Percentiles rank a stretch among this genome's conserved stretches.
These are phyloP conservation scores for Drosophila azteca DNA, from an alignment of 1,140 invertebrate genomes.

Conservation along the genomic window DNA sequence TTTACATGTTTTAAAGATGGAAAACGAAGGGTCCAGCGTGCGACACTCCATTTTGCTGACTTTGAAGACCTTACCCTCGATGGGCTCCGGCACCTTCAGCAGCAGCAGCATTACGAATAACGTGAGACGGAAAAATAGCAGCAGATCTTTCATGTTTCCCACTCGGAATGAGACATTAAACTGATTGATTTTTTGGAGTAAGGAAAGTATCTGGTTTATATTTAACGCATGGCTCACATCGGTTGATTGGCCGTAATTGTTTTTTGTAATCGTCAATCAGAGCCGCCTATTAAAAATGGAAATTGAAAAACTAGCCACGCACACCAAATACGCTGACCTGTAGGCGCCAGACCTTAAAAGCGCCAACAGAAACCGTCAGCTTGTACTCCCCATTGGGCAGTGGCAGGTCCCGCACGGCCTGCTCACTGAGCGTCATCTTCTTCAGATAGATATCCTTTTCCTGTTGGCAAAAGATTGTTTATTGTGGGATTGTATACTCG, in stretches of 20 bases:
- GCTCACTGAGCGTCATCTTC: constrained; percentile 1
- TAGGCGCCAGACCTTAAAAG: constrained; percentile 23
- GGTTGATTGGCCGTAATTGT: background rate
- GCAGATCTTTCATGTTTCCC: constrained; percentile 27
- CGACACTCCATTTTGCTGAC: constrained; percentile 42
- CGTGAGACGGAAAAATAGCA: background rate
- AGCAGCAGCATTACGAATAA: constrained; percentile 10
- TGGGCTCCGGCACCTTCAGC: background rate
- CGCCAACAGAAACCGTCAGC: constrained; percentile 2
- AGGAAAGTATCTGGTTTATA: background rate
- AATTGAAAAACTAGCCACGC: constrained; percentile 16
- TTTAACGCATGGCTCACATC: constrained; percentile 11
- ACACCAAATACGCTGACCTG: constrained; percentile 29
- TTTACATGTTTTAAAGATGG: constrained; percentile 39
- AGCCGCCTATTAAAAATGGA: background rate
- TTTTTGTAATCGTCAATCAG: background rate
- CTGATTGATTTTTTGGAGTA: background rate
- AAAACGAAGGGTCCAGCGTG: constrained; percentile 25
- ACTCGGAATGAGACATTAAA: background rate
- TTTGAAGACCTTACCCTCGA: constrained; percentile 21
- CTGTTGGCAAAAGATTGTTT: constrained; percentile 4
- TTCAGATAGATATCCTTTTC: constrained; percentile 31
- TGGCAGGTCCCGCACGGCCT: constrained; percentile 19
- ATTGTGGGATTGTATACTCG: too few species aligned
- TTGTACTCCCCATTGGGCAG: constrained; percentile 49